Evolutionary conservation across 1,140 invertebrate genomes (phyloP), one percentile per base, ranked within the genome.

Genomic region (Homarus americanus): DNA sequence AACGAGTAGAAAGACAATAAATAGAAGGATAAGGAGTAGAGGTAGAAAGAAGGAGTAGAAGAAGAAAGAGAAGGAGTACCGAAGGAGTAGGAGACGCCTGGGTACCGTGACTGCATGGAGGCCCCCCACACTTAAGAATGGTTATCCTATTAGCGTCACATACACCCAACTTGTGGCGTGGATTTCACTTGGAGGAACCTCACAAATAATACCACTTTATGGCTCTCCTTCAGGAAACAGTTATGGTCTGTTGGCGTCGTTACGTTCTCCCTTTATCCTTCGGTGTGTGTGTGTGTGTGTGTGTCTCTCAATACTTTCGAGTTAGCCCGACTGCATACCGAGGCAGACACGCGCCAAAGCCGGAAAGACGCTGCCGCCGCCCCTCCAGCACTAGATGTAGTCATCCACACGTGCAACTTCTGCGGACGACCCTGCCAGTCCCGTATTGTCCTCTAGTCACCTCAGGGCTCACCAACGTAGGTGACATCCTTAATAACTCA

Each of bases 191-290:
- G 40, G 38, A 40, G 38, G 63, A 36, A 17, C 0, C 32, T 17
- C 36, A 69, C 53, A 83, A 34, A 69, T 69, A 36, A 36, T 69
- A 32, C 32, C 15, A 38, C 80, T 66, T 83, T 83, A 83, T 40
- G 53, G 66, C 32, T 36, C 53, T 36, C 58, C 63, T 40, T 38
- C 28, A 38, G 80, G 80, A 69, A 83, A 40, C 53, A 66, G 58
- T 83, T 83, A 69, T 83, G 41, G 80, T 83, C 15, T 83, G 36
- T 32, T 38, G 10, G 63, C n/a, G 80, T 32, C 53, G 53, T 83
- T 83, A 83, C 36, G 53, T 36, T 41, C 53, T 69, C 80, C 34
- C 80, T 83, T 83, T 83, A 83, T 69, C n/a, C 58, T 83, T 24
- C n/a, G n/a, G n/a, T n/a, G n/a, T n/a, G n/a, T n/a, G n/a, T n/a